A percentile compares a stretch with the other conserved stretches of the same genome.
phyloP scores from a whole-genome alignment of 1,140 invertebrate species.

The Brachionus rubens region DNA sequence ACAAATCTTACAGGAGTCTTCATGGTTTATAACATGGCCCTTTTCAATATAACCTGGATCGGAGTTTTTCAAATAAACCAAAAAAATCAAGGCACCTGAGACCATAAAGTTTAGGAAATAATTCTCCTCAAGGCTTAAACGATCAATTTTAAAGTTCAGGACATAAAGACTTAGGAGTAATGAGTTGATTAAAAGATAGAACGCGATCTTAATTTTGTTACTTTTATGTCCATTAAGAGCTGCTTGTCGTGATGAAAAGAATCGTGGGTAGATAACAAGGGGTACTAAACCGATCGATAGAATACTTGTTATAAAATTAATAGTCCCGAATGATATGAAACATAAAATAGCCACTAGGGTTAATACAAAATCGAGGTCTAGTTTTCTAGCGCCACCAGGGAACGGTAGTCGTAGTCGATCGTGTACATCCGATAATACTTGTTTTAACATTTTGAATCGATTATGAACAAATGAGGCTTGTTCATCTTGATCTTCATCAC shows the following conservation, averaged over 20 bases:
- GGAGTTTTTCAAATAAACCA: slow-evolving; percentile 24
- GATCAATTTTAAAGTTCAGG: not conserved
- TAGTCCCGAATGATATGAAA: slow-evolving; percentile 6
- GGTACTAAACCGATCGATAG: not conserved
- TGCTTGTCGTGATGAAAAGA: not conserved
- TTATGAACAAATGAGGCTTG: not conserved
- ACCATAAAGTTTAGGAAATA: slow-evolving; percentile 14
- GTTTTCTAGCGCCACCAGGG: slow-evolving; percentile 31
- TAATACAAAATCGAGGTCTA: slow-evolving; percentile 11
- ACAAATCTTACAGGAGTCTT: slow-evolving; percentile 21
- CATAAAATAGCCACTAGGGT: not conserved
- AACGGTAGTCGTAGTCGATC: slow-evolving; percentile 23
- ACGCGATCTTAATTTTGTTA: slow-evolving; percentile 2
- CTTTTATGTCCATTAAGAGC: not conserved
- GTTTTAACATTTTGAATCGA: not conserved
- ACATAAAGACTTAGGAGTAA: not conserved
- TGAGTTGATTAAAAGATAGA: not conserved
- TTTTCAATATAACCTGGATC: slow-evolving; percentile 8
- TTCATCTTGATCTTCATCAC: not conserved
- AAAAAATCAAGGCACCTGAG: not conserved
- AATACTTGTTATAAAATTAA: not conserved
- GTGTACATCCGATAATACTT: not conserved
- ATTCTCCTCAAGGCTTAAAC: not conserved
- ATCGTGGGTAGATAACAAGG: not conserved
- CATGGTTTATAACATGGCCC: not conserved